Evolutionary conservation across 2,113 vertebrate species (phyloP).

Genomic region (Periophthalmodon schlosseri): DNA sequence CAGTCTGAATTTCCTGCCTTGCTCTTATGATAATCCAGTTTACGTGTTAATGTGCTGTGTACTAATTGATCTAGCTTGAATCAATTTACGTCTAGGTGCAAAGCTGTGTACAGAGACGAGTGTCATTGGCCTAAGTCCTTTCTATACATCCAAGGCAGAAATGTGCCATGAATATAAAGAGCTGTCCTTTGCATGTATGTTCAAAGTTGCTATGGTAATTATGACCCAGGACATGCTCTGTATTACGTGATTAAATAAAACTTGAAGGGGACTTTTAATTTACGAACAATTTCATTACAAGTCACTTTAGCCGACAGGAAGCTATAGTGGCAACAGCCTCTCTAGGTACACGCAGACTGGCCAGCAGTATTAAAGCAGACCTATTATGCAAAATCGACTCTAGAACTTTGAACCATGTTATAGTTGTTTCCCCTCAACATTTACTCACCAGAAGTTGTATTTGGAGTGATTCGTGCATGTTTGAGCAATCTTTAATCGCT

Average conservation of each 20-base stretch:
- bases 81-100: slow-evolving; percentile 9
- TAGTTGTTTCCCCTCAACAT: too few relatives aligned
- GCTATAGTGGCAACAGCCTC: background rate
- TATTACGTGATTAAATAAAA: slow-evolving; percentile 51
- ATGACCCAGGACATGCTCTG: slow-evolving; percentile 26
- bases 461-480: too few relatives aligned
- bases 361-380: too few relatives aligned
- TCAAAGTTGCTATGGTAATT: slow-evolving; percentile 55
- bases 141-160: slow-evolving; percentile 22
- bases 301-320: slow-evolving; percentile 14
- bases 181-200: slow-evolving; percentile 37
- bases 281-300: slow-evolving; percentile 27
- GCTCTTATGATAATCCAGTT: slow-evolving; percentile 30
- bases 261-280: slow-evolving; percentile 29
- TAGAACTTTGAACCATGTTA: too few relatives aligned
- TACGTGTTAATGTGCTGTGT: slow-evolving; percentile 15
- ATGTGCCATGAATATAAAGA: slow-evolving; percentile 39
- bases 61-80: slow-evolving; percentile 21
- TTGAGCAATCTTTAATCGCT: too few relatives aligned
- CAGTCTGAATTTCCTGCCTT: slow-evolving; percentile 9
- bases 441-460: too few relatives aligned
- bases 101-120: background rate
- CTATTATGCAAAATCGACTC: too few relatives aligned
- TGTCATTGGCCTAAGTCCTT: slow-evolving; percentile 11
- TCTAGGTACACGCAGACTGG: background rate